Evolutionary conservation across 2,113 vertebrate genomes (phyloP), one percentile per base, ranked within the genome.

Genomic region (Calyptommatus sinebrachiatus): DNA sequence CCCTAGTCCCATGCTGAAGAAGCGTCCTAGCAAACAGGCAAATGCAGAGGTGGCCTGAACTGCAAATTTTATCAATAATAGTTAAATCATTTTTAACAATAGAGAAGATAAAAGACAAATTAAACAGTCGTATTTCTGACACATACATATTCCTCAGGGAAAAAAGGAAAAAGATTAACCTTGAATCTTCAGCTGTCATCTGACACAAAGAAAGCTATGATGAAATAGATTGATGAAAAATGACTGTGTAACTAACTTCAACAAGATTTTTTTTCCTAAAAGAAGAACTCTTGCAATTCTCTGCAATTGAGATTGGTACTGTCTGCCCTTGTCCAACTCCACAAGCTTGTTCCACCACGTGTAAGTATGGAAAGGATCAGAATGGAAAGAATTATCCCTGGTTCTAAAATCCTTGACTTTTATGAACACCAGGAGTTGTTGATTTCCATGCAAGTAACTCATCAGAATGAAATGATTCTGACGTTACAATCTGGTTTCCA

Each of bases 71-170:
- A 83, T 68, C 48, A 60, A 57, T n/a, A 66, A 67, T 67, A 69
- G 61, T 75, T 31, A 57, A 78, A 73, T 21, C 35, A 69, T 61
- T 60, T 62, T 50, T 66, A 73, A 78, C 71, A 35, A 83, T 73
- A 31, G 63, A 29, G 14, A 31, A 73, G 75, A 78, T 73, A 67
- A 78, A 73, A 12, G 50, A 50, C 62, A 68, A 57, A 66, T 73
- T 67, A 78, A 77, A 57, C 57, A 45, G 62, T 66, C n/a, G 29
- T 66, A 24, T 82, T 82, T 66, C 29, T 72, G 74, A 82, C n/a
- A 76, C 24, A 65, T 29, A 57, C 12, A 53, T 76, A 53, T 67
- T 65, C 20, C 73, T 21, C 60, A 31, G 10, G 11, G n/a, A 69
- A 73, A 10, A 68, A 67, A 68, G 50, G 28, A 73, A 69, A 22